phyloP scores from a whole-genome alignment of 2,888 invertebrate genomes.

The Meta bourneti region DNA sequence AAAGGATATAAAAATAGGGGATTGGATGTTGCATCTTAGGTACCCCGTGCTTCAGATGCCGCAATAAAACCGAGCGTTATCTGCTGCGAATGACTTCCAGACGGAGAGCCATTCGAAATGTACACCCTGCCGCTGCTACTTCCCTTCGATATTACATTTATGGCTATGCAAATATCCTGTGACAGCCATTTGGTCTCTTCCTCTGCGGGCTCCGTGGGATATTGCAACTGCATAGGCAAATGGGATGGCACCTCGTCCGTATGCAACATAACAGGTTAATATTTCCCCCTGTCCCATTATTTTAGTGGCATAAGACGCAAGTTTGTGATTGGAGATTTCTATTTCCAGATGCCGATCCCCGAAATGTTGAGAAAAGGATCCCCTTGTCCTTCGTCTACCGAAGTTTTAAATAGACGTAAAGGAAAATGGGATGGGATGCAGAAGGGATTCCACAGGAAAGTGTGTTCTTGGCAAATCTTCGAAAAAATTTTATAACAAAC shows the following conservation, averaged over 20 bases:
- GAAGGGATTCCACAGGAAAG: too few species aligned
- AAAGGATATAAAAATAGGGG: conserved; percentile 44
- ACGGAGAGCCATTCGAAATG: conserved; percentile 22
- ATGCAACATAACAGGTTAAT: not conserved
- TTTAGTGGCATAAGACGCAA: not conserved
- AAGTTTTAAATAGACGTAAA: too few species aligned
- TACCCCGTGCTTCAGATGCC: not conserved
- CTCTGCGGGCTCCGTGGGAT: not conserved
- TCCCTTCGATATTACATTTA: conserved; percentile 52
- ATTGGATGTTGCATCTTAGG: conserved; percentile 11
- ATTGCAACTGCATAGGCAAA: not conserved
- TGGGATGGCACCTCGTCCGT: not conserved
- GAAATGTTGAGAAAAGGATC: not conserved
- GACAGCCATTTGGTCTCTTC: not conserved
- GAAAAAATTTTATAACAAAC: too few species aligned
- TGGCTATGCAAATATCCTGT: conserved; percentile 55
- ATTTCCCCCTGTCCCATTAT: not conserved
- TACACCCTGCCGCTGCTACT: conserved; percentile 13
- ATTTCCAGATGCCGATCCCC: not conserved
- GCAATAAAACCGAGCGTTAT: conserved; percentile 52
- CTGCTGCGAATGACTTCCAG: conserved; percentile 7
- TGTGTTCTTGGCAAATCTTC: too few species aligned
- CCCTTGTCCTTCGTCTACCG: not conserved
- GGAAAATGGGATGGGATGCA: too few species aligned
- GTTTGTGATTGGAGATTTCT: not conserved